A percentile compares a stretch with the other conserved stretches of the same genome.
These are phyloP conservation scores for Tenebrio molitor DNA, from an alignment of 1,140 invertebrate genomes.

Conservation along the genomic window DNA sequence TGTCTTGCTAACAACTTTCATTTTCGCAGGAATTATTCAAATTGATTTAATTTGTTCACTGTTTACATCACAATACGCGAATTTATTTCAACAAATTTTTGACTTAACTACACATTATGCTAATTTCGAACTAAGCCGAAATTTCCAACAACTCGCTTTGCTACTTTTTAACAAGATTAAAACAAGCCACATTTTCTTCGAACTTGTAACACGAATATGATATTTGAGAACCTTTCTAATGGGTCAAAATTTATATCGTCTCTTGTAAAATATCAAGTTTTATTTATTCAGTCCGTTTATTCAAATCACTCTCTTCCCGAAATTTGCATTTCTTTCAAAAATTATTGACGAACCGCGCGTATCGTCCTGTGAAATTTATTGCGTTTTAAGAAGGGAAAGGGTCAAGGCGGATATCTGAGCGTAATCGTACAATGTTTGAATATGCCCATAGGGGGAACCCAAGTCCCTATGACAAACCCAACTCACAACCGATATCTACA, in stretches of 20 bases:
- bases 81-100: conserved; percentile 35
- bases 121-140: conserved; percentile 14
- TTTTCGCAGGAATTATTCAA: conserved; percentile 34
- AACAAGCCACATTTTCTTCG: neutral
- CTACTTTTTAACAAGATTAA: conserved; percentile 27
- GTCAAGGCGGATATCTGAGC: neutral
- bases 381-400: neutral
- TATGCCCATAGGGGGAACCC: neutral
- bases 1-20: conserved; percentile 16
- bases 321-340: conserved; percentile 2
- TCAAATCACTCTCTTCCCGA: conserved; percentile 16
- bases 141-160: neutral
- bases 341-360: neutral
- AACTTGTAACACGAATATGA: conserved; percentile 9
- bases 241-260: neutral
- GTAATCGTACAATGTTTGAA: conserved; percentile 1
- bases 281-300: conserved; percentile 14
- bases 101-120: conserved; percentile 36
- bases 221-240: conserved; percentile 34
- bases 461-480: conserved; percentile 28
- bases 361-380: neutral
- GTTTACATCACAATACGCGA: conserved; percentile 36
- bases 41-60: conserved; percentile 38
- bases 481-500: conserved; percentile 32
- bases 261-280: conserved; percentile 17